Base-by-base conservation (phyloP, 1,140 invertebrate genomes). In the Thalassaphorura encarpata region DNA sequence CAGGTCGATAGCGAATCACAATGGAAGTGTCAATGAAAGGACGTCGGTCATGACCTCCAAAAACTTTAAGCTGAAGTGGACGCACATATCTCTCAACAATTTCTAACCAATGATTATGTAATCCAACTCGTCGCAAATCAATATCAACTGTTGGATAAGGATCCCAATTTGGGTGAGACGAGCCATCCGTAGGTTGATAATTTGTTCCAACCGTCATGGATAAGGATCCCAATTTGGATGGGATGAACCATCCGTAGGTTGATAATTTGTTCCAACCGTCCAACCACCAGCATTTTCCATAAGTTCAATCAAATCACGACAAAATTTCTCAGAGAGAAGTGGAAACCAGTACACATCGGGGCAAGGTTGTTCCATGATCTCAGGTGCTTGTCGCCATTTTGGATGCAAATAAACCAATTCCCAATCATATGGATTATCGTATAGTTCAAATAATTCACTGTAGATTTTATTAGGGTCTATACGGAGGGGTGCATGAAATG, bases 261-360 rank as follows among this genome's bases (percentile, higher is more conserved):
- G n/a, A n/a, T n/a, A n/a, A n/a, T n/a, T n/a, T n/a, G n/a, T n/a
- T n/a, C n/a, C n/a, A n/a, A n/a, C n/a, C n/a, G n/a, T n/a, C 96
- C 96, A 99, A 69, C 86, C 72, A 15, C 90, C 92, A 71, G 73
- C 91, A 28, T 77, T 75, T 74, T 99, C 95, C 84, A 97, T 88
- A 58, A 92, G 83, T 45, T 83, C 83, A 51, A 99, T 85, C 64
- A 96, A 77, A 66, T 97, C 88, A 54, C 80, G 77, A 60, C 84
- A 86, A 71, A 93, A 98, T 41, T 79, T 77, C 18, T 77, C 71
- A 1, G 79, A 83, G 18, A 87, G 80, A 50, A 99, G 78, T n/a
- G 94, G 93, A 71, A 97, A 96, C 89, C 95, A 96, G 71, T 85
- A 99, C 0, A 99, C 96, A 76, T 99, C 95, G 0, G 93, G 85